Base-by-base conservation (phyloP, 2,113 vertebrate species). In the Nicator chloris region DNA sequence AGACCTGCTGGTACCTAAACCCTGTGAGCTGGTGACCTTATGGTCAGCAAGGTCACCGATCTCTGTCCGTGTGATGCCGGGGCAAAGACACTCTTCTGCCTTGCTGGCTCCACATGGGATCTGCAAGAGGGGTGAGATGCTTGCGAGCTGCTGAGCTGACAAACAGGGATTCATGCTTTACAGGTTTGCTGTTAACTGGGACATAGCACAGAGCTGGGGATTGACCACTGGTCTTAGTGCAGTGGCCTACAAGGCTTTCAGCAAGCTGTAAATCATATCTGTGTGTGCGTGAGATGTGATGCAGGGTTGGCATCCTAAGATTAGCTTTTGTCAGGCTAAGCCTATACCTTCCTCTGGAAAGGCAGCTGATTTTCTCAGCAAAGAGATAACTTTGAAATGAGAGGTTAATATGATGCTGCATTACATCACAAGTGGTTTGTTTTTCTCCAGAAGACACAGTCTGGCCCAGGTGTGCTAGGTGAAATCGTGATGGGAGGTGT, bases 71-170 rank as follows among this genome's bases (percentile, higher is more conserved):
- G 63, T 56, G 26, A 44, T 15, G 44, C 1, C 0, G 7, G 11
- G 23, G 2, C 10, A 51, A 23, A 53, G 85, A 33, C 27, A 35
- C 35, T 35, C 42, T 47, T 23, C 30, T 7, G 7, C 37, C 37
- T 54, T 69, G 19, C 37, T 81, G 76, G 49, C 13, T 70, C 78
- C 40, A 10, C 11, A 4, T 0, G 30, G 51, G 15, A 49, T 81
- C 33, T 50, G 19, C 0, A 6, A 33, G 11, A 4, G 9, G 64
- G 33, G 28, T 0, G 4, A 82, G 75, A 40, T 60, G 24, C 19
- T 35, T 1, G 1, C 31, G 22, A 33, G 35, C 57, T 71, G 69
- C 2, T 4, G 33, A 57, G 54, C 84, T 79, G 47, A 4, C 24
- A 89, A 92, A 47, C 17, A 28, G 20, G 30, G 21, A 6, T 85